These are phyloP conservation scores for Hypercompe scribonia DNA, from an alignment of 2,888 invertebrate genomes.

Conservation along the genomic window DNA sequence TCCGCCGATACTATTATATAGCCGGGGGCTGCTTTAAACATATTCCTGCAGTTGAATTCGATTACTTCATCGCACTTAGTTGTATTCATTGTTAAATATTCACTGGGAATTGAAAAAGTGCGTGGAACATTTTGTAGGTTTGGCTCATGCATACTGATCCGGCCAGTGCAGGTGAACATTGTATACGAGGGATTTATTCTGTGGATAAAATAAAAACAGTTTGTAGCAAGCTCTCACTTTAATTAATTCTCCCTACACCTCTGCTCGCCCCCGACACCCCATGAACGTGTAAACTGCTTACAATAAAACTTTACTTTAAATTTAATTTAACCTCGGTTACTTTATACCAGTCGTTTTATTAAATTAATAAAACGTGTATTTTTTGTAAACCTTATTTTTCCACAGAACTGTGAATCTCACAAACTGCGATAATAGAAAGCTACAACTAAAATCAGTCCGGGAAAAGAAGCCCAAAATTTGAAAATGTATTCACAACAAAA, in stretches of 20 bases:
- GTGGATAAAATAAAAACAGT: slow-evolving; percentile 50
- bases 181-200: slow-evolving; percentile 90
- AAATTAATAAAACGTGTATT: not conserved
- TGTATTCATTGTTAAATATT: slow-evolving; percentile 60
- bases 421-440: too few species aligned
- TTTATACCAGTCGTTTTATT: not conserved
- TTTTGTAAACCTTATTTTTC: not conserved
- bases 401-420: not conserved
- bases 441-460: too few species aligned
- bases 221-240: slow-evolving; percentile 37
- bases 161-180: slow-evolving; percentile 91
- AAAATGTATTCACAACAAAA: too few species aligned
- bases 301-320: slow-evolving; percentile 29
- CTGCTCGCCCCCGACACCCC: not conserved
- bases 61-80: slow-evolving; percentile 62
- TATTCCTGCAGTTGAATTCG: slow-evolving; percentile 89
- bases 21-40: slow-evolving; percentile 88
- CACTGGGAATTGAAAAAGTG: slow-evolving; percentile 89
- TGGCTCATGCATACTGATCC: slow-evolving; percentile 96
- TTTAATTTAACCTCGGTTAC: slow-evolving; percentile 8
- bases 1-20: slow-evolving; percentile 95
- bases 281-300: slow-evolving; percentile 21
- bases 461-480: too few species aligned
- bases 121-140: slow-evolving; percentile 97
- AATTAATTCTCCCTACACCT: slow-evolving; percentile 35